A percentile compares a stretch with the other conserved stretches of the same genome.
These are phyloP conservation scores for Phortica magna DNA, from an alignment of 2,888 invertebrate genomes.

Conservation along the genomic window DNA sequence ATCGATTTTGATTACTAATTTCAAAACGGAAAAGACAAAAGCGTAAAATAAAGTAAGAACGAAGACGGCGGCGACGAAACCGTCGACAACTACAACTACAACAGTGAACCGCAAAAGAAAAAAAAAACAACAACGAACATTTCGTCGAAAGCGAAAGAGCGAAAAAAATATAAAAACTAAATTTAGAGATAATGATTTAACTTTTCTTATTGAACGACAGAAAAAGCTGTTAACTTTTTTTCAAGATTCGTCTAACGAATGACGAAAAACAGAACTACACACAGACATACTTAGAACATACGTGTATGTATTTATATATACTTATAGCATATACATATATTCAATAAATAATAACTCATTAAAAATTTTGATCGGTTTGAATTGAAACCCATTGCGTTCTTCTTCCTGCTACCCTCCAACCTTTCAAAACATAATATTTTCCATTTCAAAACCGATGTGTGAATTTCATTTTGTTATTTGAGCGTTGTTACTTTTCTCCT, in stretches of 20 bases:
- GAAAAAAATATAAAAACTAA: slow-evolving; percentile 31
- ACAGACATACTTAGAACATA: background rate
- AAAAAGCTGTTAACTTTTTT: too few relatives aligned
- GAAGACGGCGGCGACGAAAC: slow-evolving; percentile 26
- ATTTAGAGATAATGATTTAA: slow-evolving; percentile 66
- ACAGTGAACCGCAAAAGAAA: slow-evolving; percentile 34
- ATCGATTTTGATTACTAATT: slow-evolving; percentile 73
- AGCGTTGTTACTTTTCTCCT: too few relatives aligned
- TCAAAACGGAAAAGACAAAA: slow-evolving; percentile 60
- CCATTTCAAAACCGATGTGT: too few relatives aligned
- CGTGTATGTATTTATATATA: slow-evolving; percentile 12
- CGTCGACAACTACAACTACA: slow-evolving; percentile 35
- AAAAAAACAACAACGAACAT: slow-evolving; percentile 19
- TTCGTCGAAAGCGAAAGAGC: slow-evolving; percentile 1
- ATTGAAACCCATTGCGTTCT: background rate
- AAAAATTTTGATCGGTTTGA: background rate
- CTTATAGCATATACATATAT: slow-evolving; percentile 10
- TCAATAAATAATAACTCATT: background rate
- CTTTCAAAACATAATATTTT: too few relatives aligned
- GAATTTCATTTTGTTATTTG: too few relatives aligned
- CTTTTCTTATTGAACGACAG: background rate
- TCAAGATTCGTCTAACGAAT: background rate
- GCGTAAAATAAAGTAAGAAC: slow-evolving; percentile 26
- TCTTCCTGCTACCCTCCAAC: too few relatives aligned
- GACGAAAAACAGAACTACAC: background rate